Base-by-base conservation (phyloP, 2,888 invertebrate species). In the Steinernema scapterisci region DNA sequence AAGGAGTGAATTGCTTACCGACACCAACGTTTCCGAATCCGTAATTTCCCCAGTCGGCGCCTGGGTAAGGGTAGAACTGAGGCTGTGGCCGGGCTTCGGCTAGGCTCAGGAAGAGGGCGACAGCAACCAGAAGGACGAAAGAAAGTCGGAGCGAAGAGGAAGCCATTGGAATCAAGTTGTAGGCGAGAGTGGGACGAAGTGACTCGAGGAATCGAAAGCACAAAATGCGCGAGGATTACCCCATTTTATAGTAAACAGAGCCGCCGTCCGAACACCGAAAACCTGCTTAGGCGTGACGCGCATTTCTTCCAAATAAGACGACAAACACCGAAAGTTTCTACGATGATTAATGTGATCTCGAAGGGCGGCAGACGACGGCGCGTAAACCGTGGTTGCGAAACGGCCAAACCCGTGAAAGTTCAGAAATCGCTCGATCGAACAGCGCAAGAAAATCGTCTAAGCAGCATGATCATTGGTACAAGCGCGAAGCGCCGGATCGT, bases 31-130 rank as follows among this genome's bases (percentile, higher is more conserved):
- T 31, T 9, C 63, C 31, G 63, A 27, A 31, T 63, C 63, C 63
- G 31, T 31, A 63, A n/a, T 54, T 54, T 2, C 54, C 54, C 54
- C 54, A 54, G 54, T 54, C 54, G 54, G 54, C 54, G 25, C 54
- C 54, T 3, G 54, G 54, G 5, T 19, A 11, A 25, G 27, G 16
- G 63, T 27, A 63, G 38, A 13, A 63, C 38, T 54, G 54, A n/a
- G n/a, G n/a, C n/a, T 38, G 38, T 11, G 63, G 63, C 19, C 63
- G 31, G 13, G 63, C 31, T n/a, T 27, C 63, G 63, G 16, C 31
- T 63, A 6, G 11, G 54, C 54, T 19, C 3, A 63, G 31, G 31
- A 63, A 63, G 38, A 63, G 2, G 16, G 25, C 23, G 31, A 63
- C 16, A 7, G 27, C 27, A 27, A 63, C 16, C 13, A 63, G 31